Evolutionary conservation across 2,113 vertebrate species (phyloP), one percentile per base, ranked within the genome.

Genomic region (Okapia johnstoni): DNA sequence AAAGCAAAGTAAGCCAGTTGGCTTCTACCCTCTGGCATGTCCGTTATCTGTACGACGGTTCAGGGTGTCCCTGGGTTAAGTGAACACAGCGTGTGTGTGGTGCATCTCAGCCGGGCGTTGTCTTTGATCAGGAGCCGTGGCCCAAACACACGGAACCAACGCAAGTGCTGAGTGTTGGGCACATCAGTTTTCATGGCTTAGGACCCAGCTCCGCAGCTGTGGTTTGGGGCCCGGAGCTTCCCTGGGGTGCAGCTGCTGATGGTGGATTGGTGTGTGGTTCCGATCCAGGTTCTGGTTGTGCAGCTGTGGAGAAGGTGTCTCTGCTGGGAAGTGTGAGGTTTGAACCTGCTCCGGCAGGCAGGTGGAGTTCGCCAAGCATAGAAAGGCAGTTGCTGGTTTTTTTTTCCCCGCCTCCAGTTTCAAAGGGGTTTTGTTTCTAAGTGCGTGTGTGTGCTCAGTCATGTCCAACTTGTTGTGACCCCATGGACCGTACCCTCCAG

Each of bases 101-200:
- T 46, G 57, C 3, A 12, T 33, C 54, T 85, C 2, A 46, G 50
- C 9, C 2, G 3, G 50, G 4, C 3, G 5, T 19, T 15, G 7
- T 54, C 55, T 80, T 9, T 16, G 57, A 2, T 40, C 2, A 40
- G 85, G 70, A 46, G 63, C 48, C 3, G 0, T 0, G 1, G 66
- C 52, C 23, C 30, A 12, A 10, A 14, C 7, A 16, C 17, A 15
- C 2, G 7, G 4, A 14, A 5, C 54, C 0, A 80, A 10, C 0
- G 5, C 8, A 7, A 4, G 77, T 33, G 40, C 48, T 25, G 52
- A 73, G 54, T 2, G 1, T 23, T 14, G 8, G 28, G 5, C 11
- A 0, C 0, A 0, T 11, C 43, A 11, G 92, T 54, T 25, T 36
- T 57, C 25, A 0, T 0, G 11, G 36, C 15, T 30, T 8, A 0